Base-by-base conservation (phyloP, 2,888 invertebrate genomes). In the Pelosia muscerda region DNA sequence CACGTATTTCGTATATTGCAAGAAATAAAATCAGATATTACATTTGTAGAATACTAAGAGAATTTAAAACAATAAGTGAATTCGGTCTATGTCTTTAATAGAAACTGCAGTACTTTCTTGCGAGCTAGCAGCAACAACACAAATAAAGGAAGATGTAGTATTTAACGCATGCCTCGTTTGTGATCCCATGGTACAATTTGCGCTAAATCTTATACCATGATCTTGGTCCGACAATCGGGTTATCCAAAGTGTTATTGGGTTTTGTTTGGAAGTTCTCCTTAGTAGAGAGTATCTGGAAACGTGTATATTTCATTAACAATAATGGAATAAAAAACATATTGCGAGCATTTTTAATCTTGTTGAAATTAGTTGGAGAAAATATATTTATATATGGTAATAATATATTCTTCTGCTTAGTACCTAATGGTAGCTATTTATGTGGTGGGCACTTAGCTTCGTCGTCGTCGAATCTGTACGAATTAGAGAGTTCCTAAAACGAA, bases 131-230 rank as follows among this genome's bases (percentile, higher is more conserved):
- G n/a, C 19, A n/a, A 49, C n/a, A 8, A 49, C n/a, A 49, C 19
- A n/a, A 49, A 49, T 49, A 49, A 49, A 49, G 49, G 49, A 49
- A 49, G n/a, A 49, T 42, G 19, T n/a, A 49, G 49, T 49, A 49
- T 49, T 49, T 49, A 49, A 49, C 49, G 49, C n/a, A n/a, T 49
- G 49, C 49, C 49, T 49, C 19, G 49, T 49, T 49, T 49, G 49
- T n/a, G 49, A n/a, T 49, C n/a, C 49, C 49, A 1, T 49, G n/a
- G 49, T 2, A 49, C 2, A n/a, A n/a, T 49, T 49, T n/a, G n/a
- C 5, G 49, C 49, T 49, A 49, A 49, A 49, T 19, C n/a, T 49
- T 49, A 19, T 49, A 9, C 49, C n/a, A 49, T 49, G 49, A 8
- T 49, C 49, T 49, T 49, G 42, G 42, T 42, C 19, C 42, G 42